Evolutionary conservation across 2,888 invertebrate genomes (phyloP).

Genomic region (Ecdyonurus torrentis): DNA sequence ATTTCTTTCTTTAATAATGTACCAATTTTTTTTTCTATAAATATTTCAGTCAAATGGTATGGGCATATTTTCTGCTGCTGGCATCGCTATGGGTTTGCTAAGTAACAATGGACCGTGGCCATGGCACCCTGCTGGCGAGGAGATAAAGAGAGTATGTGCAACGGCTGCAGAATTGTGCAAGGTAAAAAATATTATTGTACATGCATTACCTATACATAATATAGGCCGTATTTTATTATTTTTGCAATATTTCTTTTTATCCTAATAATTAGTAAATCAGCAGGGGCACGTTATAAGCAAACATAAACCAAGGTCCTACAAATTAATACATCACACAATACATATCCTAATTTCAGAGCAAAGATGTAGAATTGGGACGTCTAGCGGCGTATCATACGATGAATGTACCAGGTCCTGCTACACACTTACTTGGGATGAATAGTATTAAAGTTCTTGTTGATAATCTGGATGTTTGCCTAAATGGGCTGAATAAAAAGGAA

Average conservation of each 20-base stretch:
- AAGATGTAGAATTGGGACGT: slow-evolving; percentile 48
- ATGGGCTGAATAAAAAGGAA: slow-evolving; percentile 50
- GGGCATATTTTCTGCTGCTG: slow-evolving; percentile 70
- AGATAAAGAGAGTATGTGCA: slow-evolving; percentile 40
- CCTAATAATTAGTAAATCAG: no score
- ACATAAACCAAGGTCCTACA: not conserved
- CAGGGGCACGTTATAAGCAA: no score
- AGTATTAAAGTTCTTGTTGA: slow-evolving; percentile 39
- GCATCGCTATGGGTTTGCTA: slow-evolving; percentile 67
- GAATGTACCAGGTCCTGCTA: slow-evolving; percentile 37
- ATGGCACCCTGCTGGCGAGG: slow-evolving; percentile 65
- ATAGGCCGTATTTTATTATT: no score
- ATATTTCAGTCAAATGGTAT: slow-evolving; percentile 42
- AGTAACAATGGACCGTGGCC: slow-evolving; percentile 51
- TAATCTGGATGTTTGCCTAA: slow-evolving; percentile 43
- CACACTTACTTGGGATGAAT: slow-evolving; percentile 63
- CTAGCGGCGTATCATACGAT: slow-evolving; percentile 50
- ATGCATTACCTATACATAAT: no score
- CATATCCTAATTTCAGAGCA: slow-evolving; percentile 24
- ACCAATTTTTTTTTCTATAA: slow-evolving; percentile 7
- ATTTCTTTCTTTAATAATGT: no score
- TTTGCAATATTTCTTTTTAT: not conserved
- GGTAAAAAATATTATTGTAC: no score
- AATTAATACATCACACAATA: not conserved
- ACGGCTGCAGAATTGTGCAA: slow-evolving; percentile 48